Base-by-base conservation (phyloP, 2,113 vertebrate species). In the Typhlomys cinereus region DNA sequence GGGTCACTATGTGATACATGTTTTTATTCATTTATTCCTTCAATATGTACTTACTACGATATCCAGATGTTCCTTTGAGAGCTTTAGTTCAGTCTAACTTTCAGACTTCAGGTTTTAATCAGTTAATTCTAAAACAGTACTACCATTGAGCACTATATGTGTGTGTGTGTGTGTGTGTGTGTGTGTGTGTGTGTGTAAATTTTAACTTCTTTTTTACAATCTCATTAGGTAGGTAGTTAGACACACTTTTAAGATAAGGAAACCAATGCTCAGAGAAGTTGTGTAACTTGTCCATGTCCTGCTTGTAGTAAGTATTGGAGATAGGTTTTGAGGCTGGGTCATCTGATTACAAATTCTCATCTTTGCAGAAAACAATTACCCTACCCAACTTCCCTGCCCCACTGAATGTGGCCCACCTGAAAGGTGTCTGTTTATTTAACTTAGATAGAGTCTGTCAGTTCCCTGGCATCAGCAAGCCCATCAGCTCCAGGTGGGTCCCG, bases 61-160 rank as follows among this genome's bases (percentile, higher is more conserved):
- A 18, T n/a, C 41, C 2, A 57, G 52, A 64, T 34, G 27, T 52
- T 64, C 21, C 76, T 4, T 66, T 71, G 8, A 74, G 54, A 34
- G 3, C 13, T 91, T 70, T 71, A 34, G 39, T 54, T 84, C 39
- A 41, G 14, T 48, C 66, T 59, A 81, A 74, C 52, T 82, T 76
- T 61, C 85, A 85, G 15, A 93, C 66, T 84, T 90, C 39, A 81
- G 36, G 31, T 80, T 90, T 85, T 70, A 41, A 83, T 86, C 41
- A 17, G 69, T 54, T 93, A 86, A 79, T 88, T 94, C 76, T 59
- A 86, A 88, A 95, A 74, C 36, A 75, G 20, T 75, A 57, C 62
- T 91, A 27, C 61, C n/a, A n/a, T n/a, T n/a, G n/a, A n/a, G n/a
- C n/a, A n/a, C n/a, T n/a, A n/a, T n/a, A n/a, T n/a, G n/a, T n/a